phyloP scores from a whole-genome alignment of 2,797 vertebrate genomes.

The Sebastes oblongus region DNA sequence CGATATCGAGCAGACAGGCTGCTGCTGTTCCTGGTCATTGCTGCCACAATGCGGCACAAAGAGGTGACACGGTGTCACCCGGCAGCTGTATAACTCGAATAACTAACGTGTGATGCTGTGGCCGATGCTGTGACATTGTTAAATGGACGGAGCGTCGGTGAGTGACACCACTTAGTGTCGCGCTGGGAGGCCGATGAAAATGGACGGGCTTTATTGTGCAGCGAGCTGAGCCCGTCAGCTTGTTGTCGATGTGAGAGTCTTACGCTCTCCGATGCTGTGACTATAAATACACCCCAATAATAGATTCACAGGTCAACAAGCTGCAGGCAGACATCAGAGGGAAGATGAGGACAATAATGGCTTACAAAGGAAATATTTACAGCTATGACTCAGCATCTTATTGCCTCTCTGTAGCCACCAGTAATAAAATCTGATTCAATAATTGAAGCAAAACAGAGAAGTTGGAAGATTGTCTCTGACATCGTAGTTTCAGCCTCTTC shows the following conservation, averaged over 20 bases:
- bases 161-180: constrained; percentile 61
- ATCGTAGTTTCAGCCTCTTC: constrained; percentile 53
- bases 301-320: constrained; percentile 43
- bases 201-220: constrained; percentile 36
- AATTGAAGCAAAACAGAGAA: constrained; percentile 53
- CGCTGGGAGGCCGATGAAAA: constrained; percentile 38
- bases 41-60: constrained; percentile 40
- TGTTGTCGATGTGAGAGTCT: constrained; percentile 43
- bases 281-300: constrained; percentile 51
- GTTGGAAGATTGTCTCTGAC: constrained; percentile 69
- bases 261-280: background rate
- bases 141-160: constrained; percentile 22
- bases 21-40: constrained; percentile 28
- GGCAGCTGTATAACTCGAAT: constrained; percentile 29
- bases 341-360: background rate
- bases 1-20: constrained; percentile 4
- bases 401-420: constrained; percentile 24
- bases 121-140: constrained; percentile 66
- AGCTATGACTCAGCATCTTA: constrained; percentile 22
- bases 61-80: constrained; percentile 47
- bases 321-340: constrained; percentile 16
- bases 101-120: constrained; percentile 53
- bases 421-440: constrained; percentile 66
- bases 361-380: constrained; percentile 33
- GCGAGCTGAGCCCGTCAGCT: constrained; percentile 39